Evolutionary conservation across 1,140 invertebrate species (phyloP).

Genomic region (Leguminivora glycinivorella): DNA sequence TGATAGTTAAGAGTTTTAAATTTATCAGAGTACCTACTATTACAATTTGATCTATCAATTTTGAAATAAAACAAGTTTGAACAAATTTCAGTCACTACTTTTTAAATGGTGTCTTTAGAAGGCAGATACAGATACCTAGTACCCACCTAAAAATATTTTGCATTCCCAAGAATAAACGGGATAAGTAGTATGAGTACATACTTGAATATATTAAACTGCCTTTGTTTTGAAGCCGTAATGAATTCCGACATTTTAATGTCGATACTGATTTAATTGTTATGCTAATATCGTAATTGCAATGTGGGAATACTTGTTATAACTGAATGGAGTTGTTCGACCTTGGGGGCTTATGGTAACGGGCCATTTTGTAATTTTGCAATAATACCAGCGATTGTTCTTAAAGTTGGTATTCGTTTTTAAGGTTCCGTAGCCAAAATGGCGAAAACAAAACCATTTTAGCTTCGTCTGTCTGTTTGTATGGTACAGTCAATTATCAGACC

Average conservation of each 20-base stretch:
- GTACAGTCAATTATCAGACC: no score
- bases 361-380: neutral
- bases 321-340: neutral
- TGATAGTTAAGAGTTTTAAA: no score
- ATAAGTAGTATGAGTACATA: neutral
- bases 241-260: slow-evolving; percentile 1
- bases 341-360: neutral
- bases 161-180: no score
- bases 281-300: neutral
- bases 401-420: neutral
- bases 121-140: no score
- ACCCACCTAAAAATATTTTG: no score
- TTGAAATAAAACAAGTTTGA: no score
- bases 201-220: neutral
- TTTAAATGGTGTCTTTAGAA: no score
- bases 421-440: neutral
- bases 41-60: no score
- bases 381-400: neutral
- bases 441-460: no score
- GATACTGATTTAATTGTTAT: neutral
- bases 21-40: no score
- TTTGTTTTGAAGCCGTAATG: neutral
- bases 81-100: no score
- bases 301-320: neutral
- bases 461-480: no score